Percentiles rank a stretch among this genome's conserved stretches.
phyloP scores from a whole-genome alignment of 2,113 vertebrate species.

The Ammodytes marinus region DNA sequence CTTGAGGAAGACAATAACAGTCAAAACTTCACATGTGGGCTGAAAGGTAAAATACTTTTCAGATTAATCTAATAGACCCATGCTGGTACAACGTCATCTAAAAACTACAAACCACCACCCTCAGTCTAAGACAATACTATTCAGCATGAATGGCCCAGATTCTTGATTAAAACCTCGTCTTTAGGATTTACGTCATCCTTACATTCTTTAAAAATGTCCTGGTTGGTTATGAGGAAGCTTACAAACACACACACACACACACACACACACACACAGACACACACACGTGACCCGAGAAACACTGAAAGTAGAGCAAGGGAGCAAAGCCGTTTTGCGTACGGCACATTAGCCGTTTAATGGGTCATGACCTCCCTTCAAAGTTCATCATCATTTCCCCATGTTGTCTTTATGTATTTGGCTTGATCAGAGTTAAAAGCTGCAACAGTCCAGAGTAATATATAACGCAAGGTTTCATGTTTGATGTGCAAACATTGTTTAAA shows the following conservation, averaged over 20 bases:
- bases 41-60: not conserved
- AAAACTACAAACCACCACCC: not conserved
- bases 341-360: not conserved
- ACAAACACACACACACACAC: not conserved
- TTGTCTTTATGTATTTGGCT: constrained; percentile 55
- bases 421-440: constrained; percentile 35
- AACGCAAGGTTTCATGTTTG: not conserved
- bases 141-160: constrained; percentile 4
- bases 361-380: constrained; percentile 45
- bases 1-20: constrained; percentile 19
- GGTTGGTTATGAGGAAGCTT: not conserved
- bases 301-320: not conserved
- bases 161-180: constrained; percentile 14
- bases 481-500: not conserved
- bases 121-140: not conserved
- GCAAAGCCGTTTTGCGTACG: not conserved
- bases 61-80: not conserved
- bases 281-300: not conserved
- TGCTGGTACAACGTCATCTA: not conserved
- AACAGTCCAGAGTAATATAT: constrained; percentile 7
- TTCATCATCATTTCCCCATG: constrained; percentile 39
- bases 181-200: not conserved
- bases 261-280: not conserved
- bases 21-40: not conserved
- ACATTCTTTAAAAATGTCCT: constrained; percentile 23